A percentile compares a stretch with the other conserved stretches of the same genome.
phyloP scores from a whole-genome alignment of 2,888 invertebrate species.

The Pasiphila rectangulata region DNA sequence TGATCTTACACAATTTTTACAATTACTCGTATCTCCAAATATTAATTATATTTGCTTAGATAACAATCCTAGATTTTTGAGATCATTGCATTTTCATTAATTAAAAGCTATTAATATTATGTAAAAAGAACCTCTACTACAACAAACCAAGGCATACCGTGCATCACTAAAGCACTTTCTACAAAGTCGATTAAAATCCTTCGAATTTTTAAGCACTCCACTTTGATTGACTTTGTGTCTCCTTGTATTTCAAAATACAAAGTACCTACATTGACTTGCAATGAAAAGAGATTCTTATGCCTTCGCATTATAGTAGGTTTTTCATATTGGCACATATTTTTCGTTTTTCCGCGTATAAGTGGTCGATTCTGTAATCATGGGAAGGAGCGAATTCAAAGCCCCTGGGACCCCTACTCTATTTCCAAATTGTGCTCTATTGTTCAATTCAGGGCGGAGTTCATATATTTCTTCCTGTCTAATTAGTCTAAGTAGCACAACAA shows the following conservation, averaged over 20 bases:
- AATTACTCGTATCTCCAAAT: no score
- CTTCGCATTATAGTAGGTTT: constrained; percentile 36
- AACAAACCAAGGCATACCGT: not conserved
- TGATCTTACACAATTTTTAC: no score
- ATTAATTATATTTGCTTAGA: no score
- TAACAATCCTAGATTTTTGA: no score
- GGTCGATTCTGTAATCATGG: constrained; percentile 67
- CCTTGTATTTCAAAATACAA: constrained; percentile 48
- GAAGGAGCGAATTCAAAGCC: constrained; percentile 55
- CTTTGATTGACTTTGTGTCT: constrained; percentile 56
- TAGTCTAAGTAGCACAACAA: constrained; percentile 46
- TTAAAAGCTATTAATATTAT: not conserved
- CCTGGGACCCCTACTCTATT: constrained; percentile 58
- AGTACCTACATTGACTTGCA: constrained; percentile 17
- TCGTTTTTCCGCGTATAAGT: constrained; percentile 51
- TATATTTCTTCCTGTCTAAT: constrained; percentile 52
- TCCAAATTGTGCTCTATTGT: constrained; percentile 59
- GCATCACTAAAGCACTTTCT: constrained; percentile 27
- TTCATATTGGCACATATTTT: constrained; percentile 37
- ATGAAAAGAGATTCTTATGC: constrained; percentile 34
- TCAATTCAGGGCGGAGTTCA: constrained; percentile 47
- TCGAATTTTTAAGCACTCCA: constrained; percentile 39
- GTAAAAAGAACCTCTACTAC: not conserved
- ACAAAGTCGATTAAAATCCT: constrained; percentile 37
- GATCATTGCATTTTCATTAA: no score